Evolutionary conservation across 2,797 vertebrate genomes (phyloP).

Genomic region (Xiphorhynchus erythropygius): DNA sequence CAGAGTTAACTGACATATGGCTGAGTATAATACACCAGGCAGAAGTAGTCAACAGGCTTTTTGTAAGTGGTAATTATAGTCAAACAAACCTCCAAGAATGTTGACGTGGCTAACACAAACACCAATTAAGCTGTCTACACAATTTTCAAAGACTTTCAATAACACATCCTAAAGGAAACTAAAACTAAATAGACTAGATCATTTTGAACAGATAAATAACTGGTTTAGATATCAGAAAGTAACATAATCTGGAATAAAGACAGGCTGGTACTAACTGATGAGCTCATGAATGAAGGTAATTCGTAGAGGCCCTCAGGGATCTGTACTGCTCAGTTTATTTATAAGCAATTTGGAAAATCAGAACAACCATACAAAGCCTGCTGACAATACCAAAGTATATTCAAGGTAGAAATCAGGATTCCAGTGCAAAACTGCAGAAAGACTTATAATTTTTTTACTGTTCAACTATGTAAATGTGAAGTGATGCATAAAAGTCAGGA

Average conservation of each 20-base stretch:
- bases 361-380: not conserved
- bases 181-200: not conserved
- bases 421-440: not conserved
- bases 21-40: not conserved
- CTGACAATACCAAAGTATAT: not conserved
- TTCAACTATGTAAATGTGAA: not conserved
- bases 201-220: not conserved
- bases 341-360: not conserved
- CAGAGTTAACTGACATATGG: not conserved
- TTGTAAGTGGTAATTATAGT: not conserved
- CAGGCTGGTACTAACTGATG: not conserved
- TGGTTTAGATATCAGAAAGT: not conserved
- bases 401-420: not conserved
- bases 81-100: not conserved
- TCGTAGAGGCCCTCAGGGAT: not conserved
- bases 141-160: not conserved
- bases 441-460: not conserved
- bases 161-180: not conserved
- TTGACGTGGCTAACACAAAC: not conserved
- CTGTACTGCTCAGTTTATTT: not conserved
- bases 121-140: not conserved
- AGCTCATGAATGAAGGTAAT: not conserved
- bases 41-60: not conserved
- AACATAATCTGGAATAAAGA: not conserved
- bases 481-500: not conserved